Conservation (phyloP, 2,888 invertebrate species). For the Mylabris sibirica region DNA sequence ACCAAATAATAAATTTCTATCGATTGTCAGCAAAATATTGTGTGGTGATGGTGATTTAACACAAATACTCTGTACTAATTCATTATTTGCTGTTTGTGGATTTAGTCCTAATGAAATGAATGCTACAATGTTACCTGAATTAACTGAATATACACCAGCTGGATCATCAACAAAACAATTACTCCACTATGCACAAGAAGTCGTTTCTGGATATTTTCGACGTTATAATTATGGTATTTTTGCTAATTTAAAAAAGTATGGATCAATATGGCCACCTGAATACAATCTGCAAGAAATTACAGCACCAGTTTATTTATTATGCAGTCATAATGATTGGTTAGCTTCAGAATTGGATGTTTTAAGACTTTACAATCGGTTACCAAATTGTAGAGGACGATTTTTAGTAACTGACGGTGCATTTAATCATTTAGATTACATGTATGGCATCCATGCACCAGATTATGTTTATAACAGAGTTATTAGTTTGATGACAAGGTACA, state of each 20-base stretch:
- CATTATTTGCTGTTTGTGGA: slow-evolving; percentile 46
- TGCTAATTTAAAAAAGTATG: slow-evolving; percentile 50
- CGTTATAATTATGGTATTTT: slow-evolving; percentile 66
- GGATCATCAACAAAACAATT: slow-evolving; percentile 69
- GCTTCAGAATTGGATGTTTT: slow-evolving; percentile 54
- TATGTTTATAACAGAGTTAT: slow-evolving; percentile 51
- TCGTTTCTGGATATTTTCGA: slow-evolving; percentile 48
- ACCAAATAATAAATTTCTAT: slow-evolving; percentile 65
- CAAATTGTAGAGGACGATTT: slow-evolving; percentile 44
- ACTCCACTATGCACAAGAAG: slow-evolving; percentile 65
- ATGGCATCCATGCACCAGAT: slow-evolving; percentile 50
- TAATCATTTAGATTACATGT: slow-evolving; percentile 56
- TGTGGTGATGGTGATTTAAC: slow-evolving; percentile 25
- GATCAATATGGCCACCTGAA: slow-evolving; percentile 56
- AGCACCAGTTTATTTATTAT: slow-evolving; percentile 61
- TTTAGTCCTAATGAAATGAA: slow-evolving; percentile 47
- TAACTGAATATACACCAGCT: slow-evolving; percentile 49
- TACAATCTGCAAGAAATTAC: slow-evolving; percentile 60
- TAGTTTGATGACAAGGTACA: slow-evolving; percentile 38
- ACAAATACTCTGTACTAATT: slow-evolving; percentile 43
- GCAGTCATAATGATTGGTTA: slow-evolving; percentile 64
- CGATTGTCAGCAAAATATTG: slow-evolving; percentile 32
- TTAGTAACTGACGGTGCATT: slow-evolving; percentile 49
- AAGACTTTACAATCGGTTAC: slow-evolving; percentile 50
- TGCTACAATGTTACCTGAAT: slow-evolving; percentile 44